Conservation (phyloP, 2,888 invertebrate genomes). For the Yponomeuta cagnagella region DNA sequence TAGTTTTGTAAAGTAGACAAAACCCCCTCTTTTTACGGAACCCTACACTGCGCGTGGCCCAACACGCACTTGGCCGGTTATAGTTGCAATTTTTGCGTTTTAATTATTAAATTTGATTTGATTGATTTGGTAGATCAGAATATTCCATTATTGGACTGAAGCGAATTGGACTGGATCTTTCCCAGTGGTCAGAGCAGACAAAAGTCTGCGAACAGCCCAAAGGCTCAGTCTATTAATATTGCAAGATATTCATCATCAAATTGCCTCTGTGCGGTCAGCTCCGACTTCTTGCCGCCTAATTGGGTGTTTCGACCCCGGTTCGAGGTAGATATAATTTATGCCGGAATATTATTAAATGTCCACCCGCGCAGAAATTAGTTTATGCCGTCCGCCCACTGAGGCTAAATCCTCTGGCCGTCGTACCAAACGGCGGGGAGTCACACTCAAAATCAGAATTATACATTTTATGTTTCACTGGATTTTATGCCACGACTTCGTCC, state of each 20-base stretch:
- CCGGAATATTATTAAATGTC: constrained; percentile 25
- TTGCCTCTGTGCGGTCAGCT: not conserved
- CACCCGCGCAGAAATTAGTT: constrained; percentile 26
- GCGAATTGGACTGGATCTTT: too few species aligned
- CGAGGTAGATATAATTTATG: constrained; percentile 21
- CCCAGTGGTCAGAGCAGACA: too few species aligned
- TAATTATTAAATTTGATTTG: too few species aligned
- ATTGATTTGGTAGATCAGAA: too few species aligned
- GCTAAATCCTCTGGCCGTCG: not conserved
- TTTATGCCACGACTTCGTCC: too few species aligned
- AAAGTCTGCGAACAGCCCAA: too few species aligned
- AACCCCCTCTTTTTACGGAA: too few species aligned
- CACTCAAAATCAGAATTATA: not conserved
- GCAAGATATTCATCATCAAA: not conserved
- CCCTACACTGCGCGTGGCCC: too few species aligned
- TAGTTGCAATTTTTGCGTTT: too few species aligned
- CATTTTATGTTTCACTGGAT: not conserved
- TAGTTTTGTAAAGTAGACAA: too few species aligned
- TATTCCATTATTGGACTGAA: too few species aligned
- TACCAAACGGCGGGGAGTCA: not conserved
- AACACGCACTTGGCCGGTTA: too few species aligned
- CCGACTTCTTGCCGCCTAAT: constrained; percentile 1
- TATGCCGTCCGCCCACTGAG: constrained; percentile 13
- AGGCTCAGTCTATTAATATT: not conserved
- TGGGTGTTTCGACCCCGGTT: constrained; percentile 6